phyloP scores from a whole-genome alignment of 2,888 invertebrate species.

The Synanthedon formicaeformis region DNA sequence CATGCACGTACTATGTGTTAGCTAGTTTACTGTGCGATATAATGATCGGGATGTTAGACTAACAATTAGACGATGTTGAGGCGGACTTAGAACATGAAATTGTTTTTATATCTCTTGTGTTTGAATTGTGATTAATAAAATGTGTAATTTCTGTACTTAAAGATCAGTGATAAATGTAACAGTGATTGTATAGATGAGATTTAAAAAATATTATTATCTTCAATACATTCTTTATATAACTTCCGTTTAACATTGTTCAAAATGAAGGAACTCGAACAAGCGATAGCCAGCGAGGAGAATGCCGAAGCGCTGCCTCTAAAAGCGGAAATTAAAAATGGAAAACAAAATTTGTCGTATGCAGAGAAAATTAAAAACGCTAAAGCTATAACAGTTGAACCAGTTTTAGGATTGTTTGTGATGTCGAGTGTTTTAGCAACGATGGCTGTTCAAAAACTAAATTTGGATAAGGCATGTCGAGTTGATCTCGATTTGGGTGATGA shows the following conservation, averaged over 20 bases:
- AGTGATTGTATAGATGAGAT: too few relatives aligned
- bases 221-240: too few relatives aligned
- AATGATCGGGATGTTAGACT: too few relatives aligned
- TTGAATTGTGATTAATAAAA: too few relatives aligned
- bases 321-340: conserved; percentile 23
- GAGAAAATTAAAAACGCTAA: conserved; percentile 62
- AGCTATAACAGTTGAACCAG: conserved; percentile 75
- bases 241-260: neutral
- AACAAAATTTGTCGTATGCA: conserved; percentile 37
- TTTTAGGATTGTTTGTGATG: conserved; percentile 74
- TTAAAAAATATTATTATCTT: too few relatives aligned
- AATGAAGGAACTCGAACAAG: conserved; percentile 6
- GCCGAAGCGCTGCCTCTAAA: conserved; percentile 28
- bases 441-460: conserved; percentile 85
- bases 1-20: conserved; percentile 36
- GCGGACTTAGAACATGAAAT: too few relatives aligned
- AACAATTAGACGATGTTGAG: too few relatives aligned
- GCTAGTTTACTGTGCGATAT: conserved; percentile 24
- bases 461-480: conserved; percentile 88
- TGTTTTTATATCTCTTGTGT: too few relatives aligned
- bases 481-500: conserved; percentile 77
- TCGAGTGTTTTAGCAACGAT: conserved; percentile 76
- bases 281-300: conserved; percentile 37
- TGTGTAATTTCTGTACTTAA: too few relatives aligned
- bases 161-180: too few relatives aligned